Conservation (phyloP, 2,797 vertebrate species). For the Coranthus polyacanthus region DNA sequence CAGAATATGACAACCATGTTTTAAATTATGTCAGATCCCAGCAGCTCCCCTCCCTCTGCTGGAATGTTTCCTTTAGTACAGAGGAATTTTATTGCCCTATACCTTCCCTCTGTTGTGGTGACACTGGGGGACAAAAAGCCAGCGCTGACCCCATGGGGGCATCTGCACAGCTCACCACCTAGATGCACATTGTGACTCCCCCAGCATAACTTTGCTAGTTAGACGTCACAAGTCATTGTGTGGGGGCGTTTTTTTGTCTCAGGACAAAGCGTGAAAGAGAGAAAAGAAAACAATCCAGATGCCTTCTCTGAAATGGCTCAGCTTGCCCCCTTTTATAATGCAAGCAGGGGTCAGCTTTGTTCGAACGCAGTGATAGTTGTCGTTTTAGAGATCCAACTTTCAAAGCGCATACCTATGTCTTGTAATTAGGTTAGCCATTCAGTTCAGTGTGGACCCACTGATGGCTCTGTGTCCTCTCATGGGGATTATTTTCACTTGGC, state of each 20-base stretch:
- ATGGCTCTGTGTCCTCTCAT: conserved; percentile 23
- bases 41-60: conserved; percentile 44
- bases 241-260: conserved; percentile 62
- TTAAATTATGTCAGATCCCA: conserved; percentile 76
- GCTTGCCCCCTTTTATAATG: conserved; percentile 68
- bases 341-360: conserved; percentile 68
- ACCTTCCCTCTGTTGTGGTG: conserved; percentile 63
- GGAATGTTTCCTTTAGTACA: conserved; percentile 65
- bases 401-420: conserved; percentile 66
- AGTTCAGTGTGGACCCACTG: conserved; percentile 11
- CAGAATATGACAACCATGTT: conserved; percentile 71
- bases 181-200: conserved; percentile 74
- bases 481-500: conserved; percentile 13
- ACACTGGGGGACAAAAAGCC: conserved; percentile 63
- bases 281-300: conserved; percentile 77
- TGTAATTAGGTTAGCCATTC: conserved; percentile 69
- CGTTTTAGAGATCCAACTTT: conserved; percentile 60
- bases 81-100: conserved; percentile 76
- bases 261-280: conserved; percentile 75
- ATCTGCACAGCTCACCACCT: conserved; percentile 64
- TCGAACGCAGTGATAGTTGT: conserved; percentile 47
- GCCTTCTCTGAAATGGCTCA: conserved; percentile 62
- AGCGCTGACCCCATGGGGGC: conserved; percentile 68
- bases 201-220: conserved; percentile 68
- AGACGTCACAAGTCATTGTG: conserved; percentile 79